Base-by-base conservation (phyloP, 2,113 vertebrate genomes). In the Haliaeetus leucogaster region DNA sequence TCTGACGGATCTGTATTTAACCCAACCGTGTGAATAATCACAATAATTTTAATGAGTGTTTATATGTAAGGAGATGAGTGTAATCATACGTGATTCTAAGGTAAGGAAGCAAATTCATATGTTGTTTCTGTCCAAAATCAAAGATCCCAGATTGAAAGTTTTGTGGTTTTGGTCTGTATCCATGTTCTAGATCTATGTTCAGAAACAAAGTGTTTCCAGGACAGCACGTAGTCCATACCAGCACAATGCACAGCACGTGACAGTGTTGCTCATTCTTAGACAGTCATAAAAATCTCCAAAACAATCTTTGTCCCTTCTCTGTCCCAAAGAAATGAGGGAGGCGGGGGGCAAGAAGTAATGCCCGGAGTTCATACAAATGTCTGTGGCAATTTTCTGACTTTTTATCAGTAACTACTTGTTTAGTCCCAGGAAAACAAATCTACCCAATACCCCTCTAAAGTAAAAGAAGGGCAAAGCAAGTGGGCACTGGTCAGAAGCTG, bases 161-260 rank as follows among this genome's bases (percentile, higher is more conserved):
- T 40, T 38, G 13, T 14, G 20, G n/a, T 3, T 70, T 66, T 36
- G 40, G 34, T 40, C 61, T 61, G 32, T 47, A 48, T 32, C 29
- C 30, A 16, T 6, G 16, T 52, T 79, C 34, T 29, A 87, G 38
- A 48, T 18, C 11, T 19, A 23, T 2, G 45, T 23, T 67, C 56
- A 67, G 58, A 61, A 78, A 22, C 3, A 7, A 56, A 53, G 34
- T 14, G 29, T 13, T 42, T 53, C 26, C 36, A 65, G 68, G 73
- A 19, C 55, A 2, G 16, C 6, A 11, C 29, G 4, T 2, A 50
- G 27, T 18, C 47, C 8, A 1, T 3, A 45, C 2, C 20, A 50
- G 52, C 38, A 59, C 70, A 45, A 34, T 0, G 8, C 2, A 1
- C 47, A 30, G n/a, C 17, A 34, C 1, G 19, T 22, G 21, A 36